Evolutionary conservation across 2,113 vertebrate species (phyloP), one percentile per base, ranked within the genome.

Genomic region (Osmerus eperlanus): DNA sequence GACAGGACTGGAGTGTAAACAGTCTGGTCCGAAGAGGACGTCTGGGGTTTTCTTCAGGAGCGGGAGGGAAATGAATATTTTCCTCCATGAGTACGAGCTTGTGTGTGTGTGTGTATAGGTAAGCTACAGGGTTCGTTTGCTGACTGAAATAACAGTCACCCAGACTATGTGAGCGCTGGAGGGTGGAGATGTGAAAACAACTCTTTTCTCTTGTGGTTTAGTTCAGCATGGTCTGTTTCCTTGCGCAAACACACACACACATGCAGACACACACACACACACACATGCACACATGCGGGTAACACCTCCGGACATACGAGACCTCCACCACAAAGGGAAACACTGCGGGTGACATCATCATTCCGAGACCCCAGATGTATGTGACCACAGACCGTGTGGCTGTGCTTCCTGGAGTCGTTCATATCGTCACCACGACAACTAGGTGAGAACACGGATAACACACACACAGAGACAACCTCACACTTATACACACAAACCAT

Each of bases 261-360:
- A 25, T 14, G 15, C 14, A 61, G 54, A 54, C 29, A 70, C 55
- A 23, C 29, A 47, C 68, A 70, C 12, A 62, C 32, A 62, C 28
- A 25, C 21, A 13, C 14, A 64, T 58, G 54, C 29, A 70, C 68
- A 41, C 29, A 60, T 53, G 11, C 21, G 23, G 15, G 63, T 56
- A 58, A 80, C 3, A 74, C 61, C 72, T 21, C 23, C 1, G 66
- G 67, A 75, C 79, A 68, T 60, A 23, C 74, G 65, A 72, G 70
- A 63, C 47, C 52, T 81, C 75, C 36, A 81, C 83, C 74, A 66
- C 25, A 8, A 7, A 64, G 28, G 83, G 81, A 85, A 85, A 86
- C 72, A 78, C 77, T 81, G 73, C 3, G 74, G 76, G 36, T 84
- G 83, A 89, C 81, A 81, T 86, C 83, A 88, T 81, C 76, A 80